phyloP scores from a whole-genome alignment of 2,113 vertebrate species.

The Dipodomys stephensi region DNA sequence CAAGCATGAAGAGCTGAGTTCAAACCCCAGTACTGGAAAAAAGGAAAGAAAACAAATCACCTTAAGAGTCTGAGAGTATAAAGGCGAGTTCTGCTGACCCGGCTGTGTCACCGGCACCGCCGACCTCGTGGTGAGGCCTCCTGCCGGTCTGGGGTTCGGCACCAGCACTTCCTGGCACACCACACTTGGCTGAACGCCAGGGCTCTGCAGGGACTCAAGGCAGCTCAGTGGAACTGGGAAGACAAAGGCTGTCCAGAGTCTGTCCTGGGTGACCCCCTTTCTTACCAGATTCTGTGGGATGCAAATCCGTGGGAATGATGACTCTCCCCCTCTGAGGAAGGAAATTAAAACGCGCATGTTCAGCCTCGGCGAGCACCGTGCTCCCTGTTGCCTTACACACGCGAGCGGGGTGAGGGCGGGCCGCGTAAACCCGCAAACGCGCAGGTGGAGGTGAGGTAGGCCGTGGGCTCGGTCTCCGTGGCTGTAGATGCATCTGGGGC shows the following conservation, averaged over 20 bases:
- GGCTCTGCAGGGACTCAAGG: too few species aligned
- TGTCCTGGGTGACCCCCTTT: not conserved
- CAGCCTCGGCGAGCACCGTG: not conserved
- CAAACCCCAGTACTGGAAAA: too few species aligned
- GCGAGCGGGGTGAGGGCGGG: conserved; percentile 1
- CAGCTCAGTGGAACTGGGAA: not conserved
- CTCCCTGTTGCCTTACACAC: too few species aligned
- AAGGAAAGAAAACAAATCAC: too few species aligned
- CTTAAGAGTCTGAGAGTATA: too few species aligned
- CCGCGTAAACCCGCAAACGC: conserved; percentile 74
- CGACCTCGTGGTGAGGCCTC: too few species aligned
- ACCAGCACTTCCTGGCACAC: too few species aligned
- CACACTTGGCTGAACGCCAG: too few species aligned
- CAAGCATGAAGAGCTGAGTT: too few species aligned
- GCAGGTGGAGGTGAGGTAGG: conserved; percentile 58
- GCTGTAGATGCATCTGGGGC: conserved; percentile 34
- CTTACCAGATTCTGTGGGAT: conserved; percentile 11
- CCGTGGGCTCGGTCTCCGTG: conserved; percentile 75
- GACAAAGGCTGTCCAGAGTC: conserved; percentile 8
- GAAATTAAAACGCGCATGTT: conserved; percentile 61
- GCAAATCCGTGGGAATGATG: conserved; percentile 40
- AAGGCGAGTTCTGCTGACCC: too few species aligned
- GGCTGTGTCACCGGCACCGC: too few species aligned
- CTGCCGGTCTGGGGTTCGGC: too few species aligned
- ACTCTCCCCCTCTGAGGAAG: conserved; percentile 36